These are phyloP conservation scores for Bombylius major DNA, from an alignment of 2,888 invertebrate species.

Conservation along the genomic window DNA sequence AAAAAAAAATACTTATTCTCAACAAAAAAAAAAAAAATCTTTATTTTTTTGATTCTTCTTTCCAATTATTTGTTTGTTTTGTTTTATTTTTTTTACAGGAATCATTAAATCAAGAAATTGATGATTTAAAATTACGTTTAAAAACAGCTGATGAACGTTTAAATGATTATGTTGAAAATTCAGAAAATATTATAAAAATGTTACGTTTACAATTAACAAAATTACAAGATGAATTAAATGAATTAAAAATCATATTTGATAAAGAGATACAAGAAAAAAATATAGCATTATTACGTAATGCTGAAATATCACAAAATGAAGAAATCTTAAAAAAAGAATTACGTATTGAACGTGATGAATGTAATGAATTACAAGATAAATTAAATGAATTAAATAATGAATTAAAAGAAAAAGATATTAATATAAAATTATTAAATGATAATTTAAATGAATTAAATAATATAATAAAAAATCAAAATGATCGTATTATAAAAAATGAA, in stretches of 20 bases:
- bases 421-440: slow-evolving; percentile 34
- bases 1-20: background rate
- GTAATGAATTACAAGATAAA: slow-evolving; percentile 42
- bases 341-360: slow-evolving; percentile 54
- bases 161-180: slow-evolving; percentile 30
- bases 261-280: slow-evolving; percentile 61
- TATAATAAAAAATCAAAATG: slow-evolving; percentile 20
- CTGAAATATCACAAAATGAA: slow-evolving; percentile 68
- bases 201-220: slow-evolving; percentile 25
- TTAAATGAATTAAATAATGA: slow-evolving; percentile 34
- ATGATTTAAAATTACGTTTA: slow-evolving; percentile 28
- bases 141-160: slow-evolving; percentile 31
- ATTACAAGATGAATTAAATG: slow-evolving; percentile 26
- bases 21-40: background rate
- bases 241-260: slow-evolving; percentile 25
- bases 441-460: slow-evolving; percentile 22
- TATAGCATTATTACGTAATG: slow-evolving; percentile 60
- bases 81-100: slow-evolving; percentile 20
- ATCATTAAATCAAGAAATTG: slow-evolving; percentile 26
- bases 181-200: slow-evolving; percentile 27
- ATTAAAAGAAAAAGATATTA: slow-evolving; percentile 35
- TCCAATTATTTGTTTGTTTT: no score
- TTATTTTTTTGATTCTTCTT: background rate
- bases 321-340: slow-evolving; percentile 63
- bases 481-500: slow-evolving; percentile 24